These are phyloP conservation scores for Apostichopus leukothele DNA, from an alignment of 53 echinoderm and acorn worm genomes.

Conservation along the genomic window DNA sequence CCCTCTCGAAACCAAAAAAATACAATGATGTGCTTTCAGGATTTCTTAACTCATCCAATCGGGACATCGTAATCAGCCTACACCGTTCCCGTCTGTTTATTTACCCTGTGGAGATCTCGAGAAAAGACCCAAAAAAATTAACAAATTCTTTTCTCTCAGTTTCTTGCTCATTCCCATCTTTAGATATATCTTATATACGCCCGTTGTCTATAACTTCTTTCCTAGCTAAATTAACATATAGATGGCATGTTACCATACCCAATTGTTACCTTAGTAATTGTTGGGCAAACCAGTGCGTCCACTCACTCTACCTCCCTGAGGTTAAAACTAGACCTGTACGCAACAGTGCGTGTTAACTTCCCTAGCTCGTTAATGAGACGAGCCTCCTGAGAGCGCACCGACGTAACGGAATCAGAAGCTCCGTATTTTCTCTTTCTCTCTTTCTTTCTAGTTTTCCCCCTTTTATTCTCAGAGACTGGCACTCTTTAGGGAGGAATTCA, in stretches of 20 bases:
- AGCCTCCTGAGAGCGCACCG: constrained; percentile 33
- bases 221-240: constrained; percentile 24
- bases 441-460: not conserved
- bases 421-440: constrained; percentile 2
- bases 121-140: not conserved
- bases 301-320: not conserved
- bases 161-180: not conserved
- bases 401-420: not conserved
- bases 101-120: constrained; percentile 20
- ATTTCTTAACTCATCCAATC: too few relatives aligned
- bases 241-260: not conserved
- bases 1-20: too few relatives aligned
- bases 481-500: constrained; percentile 40
- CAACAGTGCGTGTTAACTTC: constrained; percentile 14
- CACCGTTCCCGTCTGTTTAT: constrained; percentile 26
- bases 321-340: constrained; percentile 29
- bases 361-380: constrained; percentile 20
- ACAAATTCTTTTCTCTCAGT: constrained; percentile 16
- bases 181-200: not conserved
- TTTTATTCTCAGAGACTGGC: not conserved
- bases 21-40: too few relatives aligned
- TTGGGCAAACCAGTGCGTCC: too few relatives aligned
- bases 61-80: not conserved
- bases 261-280: too few relatives aligned
- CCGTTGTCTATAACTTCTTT: not conserved